Conservation (phyloP, 1,140 invertebrate species). For the Brachionus plicatilis region DNA sequence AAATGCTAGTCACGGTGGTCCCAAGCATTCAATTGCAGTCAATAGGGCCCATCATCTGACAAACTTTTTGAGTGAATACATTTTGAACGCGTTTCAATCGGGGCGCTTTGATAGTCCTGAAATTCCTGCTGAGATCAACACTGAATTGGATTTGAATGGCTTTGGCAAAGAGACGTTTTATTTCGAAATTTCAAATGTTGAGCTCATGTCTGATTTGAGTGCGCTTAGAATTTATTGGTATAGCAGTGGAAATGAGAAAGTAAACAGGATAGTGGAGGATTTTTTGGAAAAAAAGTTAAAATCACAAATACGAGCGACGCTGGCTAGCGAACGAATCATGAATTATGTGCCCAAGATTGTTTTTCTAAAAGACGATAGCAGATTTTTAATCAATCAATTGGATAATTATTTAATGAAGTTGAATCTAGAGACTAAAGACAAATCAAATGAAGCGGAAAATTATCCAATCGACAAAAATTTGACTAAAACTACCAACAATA, state of each 20-base stretch:
- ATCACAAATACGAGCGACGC: background rate
- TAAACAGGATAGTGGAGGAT: background rate
- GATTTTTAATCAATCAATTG: background rate
- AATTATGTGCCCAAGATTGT: constrained; percentile 31
- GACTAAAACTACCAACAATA: background rate
- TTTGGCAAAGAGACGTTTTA: background rate
- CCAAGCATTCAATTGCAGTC: constrained; percentile 29
- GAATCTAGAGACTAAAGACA: background rate
- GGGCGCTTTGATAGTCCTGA: background rate
- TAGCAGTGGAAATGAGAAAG: constrained; percentile 9
- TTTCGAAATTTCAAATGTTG: constrained; percentile 29
- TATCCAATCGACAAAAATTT: background rate
- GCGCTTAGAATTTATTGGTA: constrained; percentile 19
- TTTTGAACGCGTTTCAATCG: constrained; percentile 29
- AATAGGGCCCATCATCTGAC: constrained; percentile 36
- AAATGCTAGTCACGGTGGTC: background rate
- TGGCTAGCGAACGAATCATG: background rate
- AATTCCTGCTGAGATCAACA: background rate
- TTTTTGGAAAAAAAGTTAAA: constrained; percentile 28
- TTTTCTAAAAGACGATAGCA: constrained; percentile 15
- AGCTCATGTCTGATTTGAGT: constrained; percentile 16
- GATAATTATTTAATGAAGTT: constrained; percentile 1
- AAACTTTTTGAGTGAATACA: constrained; percentile 30
- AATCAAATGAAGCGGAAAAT: background rate
- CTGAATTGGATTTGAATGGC: background rate